Conservation (phyloP, 2,113 vertebrate genomes). For the Laticauda colubrina region DNA sequence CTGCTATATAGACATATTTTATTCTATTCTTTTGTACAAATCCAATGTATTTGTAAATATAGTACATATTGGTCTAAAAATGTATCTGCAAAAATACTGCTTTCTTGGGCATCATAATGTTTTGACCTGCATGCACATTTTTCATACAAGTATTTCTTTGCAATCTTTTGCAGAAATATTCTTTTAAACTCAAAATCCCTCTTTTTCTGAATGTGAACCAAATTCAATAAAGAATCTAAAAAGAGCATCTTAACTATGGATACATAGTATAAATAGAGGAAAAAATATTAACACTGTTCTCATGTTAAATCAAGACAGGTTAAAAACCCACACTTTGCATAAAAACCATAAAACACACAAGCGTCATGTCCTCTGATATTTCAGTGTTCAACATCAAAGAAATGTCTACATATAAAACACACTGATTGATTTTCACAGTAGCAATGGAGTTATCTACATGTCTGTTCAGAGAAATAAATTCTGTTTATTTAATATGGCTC, state of each 20-base stretch:
- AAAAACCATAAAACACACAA: no score
- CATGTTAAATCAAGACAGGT: neutral
- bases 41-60: neutral
- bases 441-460: neutral
- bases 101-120: neutral
- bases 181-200: neutral
- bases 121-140: neutral
- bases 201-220: slow-evolving; percentile 4
- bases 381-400: no score
- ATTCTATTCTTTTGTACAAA: neutral
- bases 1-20: neutral
- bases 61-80: neutral
- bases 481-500: neutral
- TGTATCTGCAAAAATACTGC: neutral
- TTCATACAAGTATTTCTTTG: neutral
- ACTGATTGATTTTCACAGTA: neutral
- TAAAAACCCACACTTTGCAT: neutral
- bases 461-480: neutral
- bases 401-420: no score
- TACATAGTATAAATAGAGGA: neutral
- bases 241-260: neutral
- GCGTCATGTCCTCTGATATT: no score
- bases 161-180: neutral
- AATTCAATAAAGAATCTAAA: neutral
- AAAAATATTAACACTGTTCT: neutral